Percentiles rank a stretch among this genome's conserved stretches.
phyloP scores from a whole-genome alignment of 2,888 invertebrate genomes.

The Hypena proboscidalis region DNA sequence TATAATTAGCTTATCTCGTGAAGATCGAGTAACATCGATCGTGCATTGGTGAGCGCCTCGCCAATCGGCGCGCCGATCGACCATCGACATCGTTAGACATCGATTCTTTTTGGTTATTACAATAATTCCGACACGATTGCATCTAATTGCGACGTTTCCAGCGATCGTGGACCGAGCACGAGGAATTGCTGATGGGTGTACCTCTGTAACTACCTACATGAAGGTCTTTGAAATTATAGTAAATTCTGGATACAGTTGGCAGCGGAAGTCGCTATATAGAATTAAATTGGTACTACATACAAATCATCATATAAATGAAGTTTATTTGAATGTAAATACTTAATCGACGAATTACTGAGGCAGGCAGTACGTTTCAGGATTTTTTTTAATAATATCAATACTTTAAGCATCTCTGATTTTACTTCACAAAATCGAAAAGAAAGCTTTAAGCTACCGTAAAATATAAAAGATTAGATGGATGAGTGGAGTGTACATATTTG shows the following conservation, averaged over 20 bases:
- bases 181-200: slow-evolving; percentile 66
- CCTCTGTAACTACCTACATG: slow-evolving; percentile 50
- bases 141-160: slow-evolving; percentile 81
- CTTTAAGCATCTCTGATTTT: too few species aligned
- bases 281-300: too few species aligned
- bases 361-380: too few species aligned
- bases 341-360: too few species aligned
- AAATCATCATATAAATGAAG: too few species aligned
- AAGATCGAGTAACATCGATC: slow-evolving; percentile 68
- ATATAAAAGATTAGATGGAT: too few species aligned
- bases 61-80: slow-evolving; percentile 74
- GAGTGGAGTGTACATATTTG: too few species aligned
- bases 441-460: too few species aligned
- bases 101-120: slow-evolving; percentile 84
- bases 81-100: slow-evolving; percentile 74
- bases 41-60: slow-evolving; percentile 75
- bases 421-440: too few species aligned
- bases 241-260: slow-evolving; percentile 14
- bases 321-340: too few species aligned
- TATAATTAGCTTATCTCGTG: slow-evolving; percentile 81
- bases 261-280: too few species aligned
- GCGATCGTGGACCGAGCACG: slow-evolving; percentile 67
- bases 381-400: too few species aligned
- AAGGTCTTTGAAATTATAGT: slow-evolving; percentile 45
- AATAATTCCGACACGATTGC: slow-evolving; percentile 82